phyloP scores from a whole-genome alignment of 2,888 invertebrate genomes.

The Zeuzera pyrina region DNA sequence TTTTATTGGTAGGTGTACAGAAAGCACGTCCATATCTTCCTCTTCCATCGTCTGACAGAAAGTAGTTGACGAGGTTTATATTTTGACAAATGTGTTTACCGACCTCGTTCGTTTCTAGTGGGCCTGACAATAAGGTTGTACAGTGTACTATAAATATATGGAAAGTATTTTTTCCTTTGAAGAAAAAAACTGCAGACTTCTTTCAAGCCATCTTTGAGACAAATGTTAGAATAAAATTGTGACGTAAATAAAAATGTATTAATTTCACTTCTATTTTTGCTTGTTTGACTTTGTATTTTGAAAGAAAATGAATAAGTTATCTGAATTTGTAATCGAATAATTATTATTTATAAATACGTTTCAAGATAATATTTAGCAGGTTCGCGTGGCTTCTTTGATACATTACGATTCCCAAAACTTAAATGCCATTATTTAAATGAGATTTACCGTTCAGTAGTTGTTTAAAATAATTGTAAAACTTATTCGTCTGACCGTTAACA shows the following conservation, averaged over 20 bases:
- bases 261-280: slow-evolving; percentile 4
- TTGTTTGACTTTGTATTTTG: slow-evolving; percentile 6
- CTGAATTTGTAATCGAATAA: slow-evolving; percentile 13
- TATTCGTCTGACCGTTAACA: no score
- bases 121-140: slow-evolving; percentile 6
- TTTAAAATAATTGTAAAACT: no score
- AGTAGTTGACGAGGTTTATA: slow-evolving; percentile 24
- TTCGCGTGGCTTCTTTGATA: no score
- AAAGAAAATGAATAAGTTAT: slow-evolving; percentile 12
- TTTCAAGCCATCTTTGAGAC: slow-evolving; percentile 8
- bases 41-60: slow-evolving; percentile 18
- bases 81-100: slow-evolving; percentile 44
- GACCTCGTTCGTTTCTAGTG: slow-evolving; percentile 11
- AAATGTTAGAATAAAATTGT: slow-evolving; percentile 10
- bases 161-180: slow-evolving; percentile 6
- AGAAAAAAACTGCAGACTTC: slow-evolving; percentile 8
- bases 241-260: neutral
- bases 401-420: no score
- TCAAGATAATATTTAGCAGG: slow-evolving; percentile 3
- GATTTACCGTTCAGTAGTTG: no score
- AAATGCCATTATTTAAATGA: slow-evolving; percentile 29
- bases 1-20: no score
- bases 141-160: slow-evolving; percentile 8
- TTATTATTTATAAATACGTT: slow-evolving; percentile 13
- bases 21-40: slow-evolving; percentile 10